Conservation (phyloP, 2,888 invertebrate species). For the Scaptomyza parva region DNA sequence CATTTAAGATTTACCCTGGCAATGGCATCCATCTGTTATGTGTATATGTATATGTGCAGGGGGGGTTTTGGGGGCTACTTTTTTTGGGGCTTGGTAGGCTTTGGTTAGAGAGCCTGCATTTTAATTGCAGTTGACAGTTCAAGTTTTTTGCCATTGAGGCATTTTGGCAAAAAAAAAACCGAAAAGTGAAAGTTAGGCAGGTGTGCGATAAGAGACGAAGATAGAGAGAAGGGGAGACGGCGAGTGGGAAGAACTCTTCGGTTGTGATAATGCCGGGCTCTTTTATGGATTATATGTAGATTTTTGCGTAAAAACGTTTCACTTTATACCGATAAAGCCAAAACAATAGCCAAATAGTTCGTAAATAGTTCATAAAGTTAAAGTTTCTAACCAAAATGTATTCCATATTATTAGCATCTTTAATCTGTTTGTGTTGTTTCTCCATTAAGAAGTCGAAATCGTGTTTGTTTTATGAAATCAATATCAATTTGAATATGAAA, state of each 20-base stretch:
- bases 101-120: slow-evolving; percentile 5
- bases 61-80: neutral
- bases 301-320: slow-evolving; percentile 16
- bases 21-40: slow-evolving; percentile 40
- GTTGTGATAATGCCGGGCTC: slow-evolving; percentile 3
- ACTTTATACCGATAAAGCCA: neutral
- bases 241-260: neutral
- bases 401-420: slow-evolving; percentile 32
- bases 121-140: slow-evolving; percentile 35
- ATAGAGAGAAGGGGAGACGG: neutral
- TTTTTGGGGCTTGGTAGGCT: slow-evolving; percentile 38
- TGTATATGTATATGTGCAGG: neutral
- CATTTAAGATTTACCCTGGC: slow-evolving; percentile 29
- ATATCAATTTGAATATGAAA: neutral
- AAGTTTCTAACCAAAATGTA: slow-evolving; percentile 1
- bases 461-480: too few relatives aligned
- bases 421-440: slow-evolving; percentile 2
- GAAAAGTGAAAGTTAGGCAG: slow-evolving; percentile 47
- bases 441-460: neutral
- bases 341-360: neutral
- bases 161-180: slow-evolving; percentile 6
- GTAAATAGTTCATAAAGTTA: neutral
- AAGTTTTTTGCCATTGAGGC: slow-evolving; percentile 39
- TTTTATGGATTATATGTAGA: slow-evolving; percentile 4
- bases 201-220: neutral